Evolutionary conservation across 92 coral and sea anemone species (phyloP), one percentile per base, ranked within the genome.

Genomic region (Epizoanthus scotinus): DNA sequence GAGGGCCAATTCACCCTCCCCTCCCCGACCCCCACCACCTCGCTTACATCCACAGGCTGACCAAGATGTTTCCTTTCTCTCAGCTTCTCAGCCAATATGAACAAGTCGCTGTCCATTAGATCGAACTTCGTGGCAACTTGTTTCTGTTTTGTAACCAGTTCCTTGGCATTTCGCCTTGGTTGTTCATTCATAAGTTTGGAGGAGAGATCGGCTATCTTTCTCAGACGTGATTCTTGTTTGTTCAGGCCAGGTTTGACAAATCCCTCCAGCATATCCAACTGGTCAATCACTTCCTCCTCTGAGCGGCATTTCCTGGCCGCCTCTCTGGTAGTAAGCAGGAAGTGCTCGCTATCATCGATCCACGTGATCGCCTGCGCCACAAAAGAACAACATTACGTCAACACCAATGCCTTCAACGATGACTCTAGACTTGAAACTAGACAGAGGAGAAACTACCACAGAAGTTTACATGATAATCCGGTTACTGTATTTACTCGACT

Each of bases 311-410:
- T 89, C 77, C 71, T 87, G 69, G 97, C 99, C 29, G 91, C 93
- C 73, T 90, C 93, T 71, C 86, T 85, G 21, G 97, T 96, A 29
- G 95, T 87, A 31, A 91, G 86, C 63, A 96, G 86, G 82, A 93
- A 96, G 86, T 93, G 98, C 68, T 96, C 99, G 71, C 98, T 96
- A 85, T 96, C 99, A 71, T 92, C 91, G 63, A 92, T 88, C 99
- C 99, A 96, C 13, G 94, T 94, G 34, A 87, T 83, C 2, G 98
- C 93, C 99, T 96, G 70, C 28, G 55, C 68, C 26, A 62, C 8
- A 57, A 49, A 44, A 63, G 8, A 5, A 56, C 21, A 25, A 47
- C 67, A 15, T 49, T 15, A 42, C 20, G 31, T 53, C 8, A 26
- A n/a, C 13, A 17, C 8, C 19, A 61, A 6, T 21, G 29, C 26